phyloP scores from a whole-genome alignment of 2,797 vertebrate species.

The Spinus olivaceus region DNA sequence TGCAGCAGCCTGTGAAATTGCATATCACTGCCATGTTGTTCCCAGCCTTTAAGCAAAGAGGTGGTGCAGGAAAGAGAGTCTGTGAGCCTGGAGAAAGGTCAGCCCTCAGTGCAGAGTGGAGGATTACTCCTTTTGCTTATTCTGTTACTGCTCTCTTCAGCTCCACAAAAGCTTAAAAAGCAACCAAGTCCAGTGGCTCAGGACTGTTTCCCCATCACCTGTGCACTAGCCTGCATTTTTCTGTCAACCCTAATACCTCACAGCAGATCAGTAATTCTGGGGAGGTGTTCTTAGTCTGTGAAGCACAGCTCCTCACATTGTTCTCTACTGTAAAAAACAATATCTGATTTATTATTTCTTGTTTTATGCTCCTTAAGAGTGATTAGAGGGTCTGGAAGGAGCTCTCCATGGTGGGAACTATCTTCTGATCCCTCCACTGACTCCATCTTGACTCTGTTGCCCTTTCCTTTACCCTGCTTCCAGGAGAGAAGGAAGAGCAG shows the following conservation, averaged over 20 bases:
- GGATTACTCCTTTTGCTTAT: background rate
- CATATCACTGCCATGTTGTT: background rate
- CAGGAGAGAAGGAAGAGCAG: background rate
- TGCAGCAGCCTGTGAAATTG: slow-evolving; percentile 27
- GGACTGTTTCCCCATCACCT: background rate
- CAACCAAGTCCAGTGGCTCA: background rate
- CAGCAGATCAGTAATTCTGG: background rate
- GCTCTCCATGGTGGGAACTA: background rate
- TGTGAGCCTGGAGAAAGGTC: background rate
- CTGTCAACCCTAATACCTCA: background rate
- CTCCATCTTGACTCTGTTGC: background rate
- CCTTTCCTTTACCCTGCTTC: background rate
- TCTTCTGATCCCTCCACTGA: background rate
- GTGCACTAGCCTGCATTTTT: background rate
- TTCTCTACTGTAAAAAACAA: background rate
- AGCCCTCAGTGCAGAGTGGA: background rate
- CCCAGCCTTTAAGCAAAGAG: background rate
- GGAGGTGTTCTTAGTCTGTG: background rate
- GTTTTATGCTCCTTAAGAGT: background rate
- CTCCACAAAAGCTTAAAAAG: background rate
- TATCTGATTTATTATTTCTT: background rate
- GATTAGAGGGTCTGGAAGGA: background rate
- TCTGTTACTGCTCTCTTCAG: background rate
- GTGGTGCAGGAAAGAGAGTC: background rate
- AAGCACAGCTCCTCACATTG: background rate